Evolutionary conservation across 64 coral and sea anemone species (phyloP), one percentile per base, ranked within the genome.

Genomic region (Cladopsammia gracilis): DNA sequence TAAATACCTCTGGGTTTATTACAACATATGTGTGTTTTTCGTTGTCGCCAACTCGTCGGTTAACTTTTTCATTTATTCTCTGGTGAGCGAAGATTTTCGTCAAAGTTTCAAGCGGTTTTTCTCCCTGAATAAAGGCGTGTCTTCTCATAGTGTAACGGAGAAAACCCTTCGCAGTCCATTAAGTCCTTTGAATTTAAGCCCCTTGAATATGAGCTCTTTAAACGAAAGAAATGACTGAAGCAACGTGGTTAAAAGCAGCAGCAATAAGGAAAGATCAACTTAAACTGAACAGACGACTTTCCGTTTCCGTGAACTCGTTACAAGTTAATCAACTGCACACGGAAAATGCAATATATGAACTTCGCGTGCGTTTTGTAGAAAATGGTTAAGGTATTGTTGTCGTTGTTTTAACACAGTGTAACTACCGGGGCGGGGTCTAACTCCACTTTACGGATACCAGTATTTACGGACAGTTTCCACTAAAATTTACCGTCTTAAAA

Each of bases 1-100:
- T 60, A 71, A 80, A 59, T 96, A 78, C 19, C 59, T 93, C 46
- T 93, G 95, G 95, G 87, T 93, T 46, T 76, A 59, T 58, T 96
- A 79, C 71, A 86, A 77, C 51, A 52, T 93, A 5, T 73, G 89
- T n/a, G 75, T 93, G n/a, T 34, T 87, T 44, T 89, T 60, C 19
- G 87, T 96, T 43, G 79, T 93, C 13, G 25, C 71, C 4, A 96
- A 96, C 24, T 96, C 95, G 16, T 88, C 91, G 3, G 81, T 76
- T 26, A 96, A 96, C 53, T 89, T 85, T 58, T 82, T 96, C 15
- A 93, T 96, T 64, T 96, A 93, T 74, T 76, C 95, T 20, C 18
- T 96, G 13, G 91, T 90, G 9, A 96, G 91, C 34, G 56, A 76
- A 10, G 91, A 96, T 43, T 96, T 96, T 73, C 73, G 91, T 8